phyloP scores from a whole-genome alignment of 2,888 invertebrate genomes.

The Tetrapedia diversipes region DNA sequence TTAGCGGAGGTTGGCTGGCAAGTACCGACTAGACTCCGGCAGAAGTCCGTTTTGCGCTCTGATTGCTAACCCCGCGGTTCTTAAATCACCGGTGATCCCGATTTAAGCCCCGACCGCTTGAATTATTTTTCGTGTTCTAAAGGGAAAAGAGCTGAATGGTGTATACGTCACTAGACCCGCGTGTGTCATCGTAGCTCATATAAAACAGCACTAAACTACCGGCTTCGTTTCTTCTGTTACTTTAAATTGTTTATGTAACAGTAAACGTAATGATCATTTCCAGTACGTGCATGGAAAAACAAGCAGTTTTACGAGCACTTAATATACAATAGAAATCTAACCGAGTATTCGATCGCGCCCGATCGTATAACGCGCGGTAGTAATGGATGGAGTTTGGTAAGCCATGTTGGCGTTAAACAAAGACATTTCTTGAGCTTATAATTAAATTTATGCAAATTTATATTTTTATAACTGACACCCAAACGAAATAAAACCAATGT shows the following conservation, averaged over 20 bases:
- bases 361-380: neutral
- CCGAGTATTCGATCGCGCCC: constrained; percentile 2
- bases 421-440: neutral
- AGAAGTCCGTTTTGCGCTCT: constrained; percentile 30
- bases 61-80: constrained; percentile 48
- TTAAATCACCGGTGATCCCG: constrained; percentile 53
- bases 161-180: neutral
- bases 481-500: too few species aligned
- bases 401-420: constrained; percentile 2
- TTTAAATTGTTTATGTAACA: neutral
- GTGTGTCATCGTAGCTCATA: neutral
- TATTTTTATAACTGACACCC: too few species aligned
- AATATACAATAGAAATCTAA: constrained; percentile 1
- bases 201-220: neutral
- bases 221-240: neutral
- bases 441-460: too few species aligned
- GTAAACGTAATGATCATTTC: constrained; percentile 1
- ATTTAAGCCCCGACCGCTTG: constrained; percentile 26
- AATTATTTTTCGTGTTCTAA: constrained; percentile 40
- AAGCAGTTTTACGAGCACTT: neutral
- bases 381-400: constrained; percentile 15
- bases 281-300: neutral
- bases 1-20: constrained; percentile 23
- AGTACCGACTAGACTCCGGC: constrained; percentile 19
- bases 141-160: neutral